Percentiles rank a stretch among this genome's conserved stretches.
Conservation (phyloP, 2,888 invertebrate species). For the Zhengitettix transpicula region DNA sequence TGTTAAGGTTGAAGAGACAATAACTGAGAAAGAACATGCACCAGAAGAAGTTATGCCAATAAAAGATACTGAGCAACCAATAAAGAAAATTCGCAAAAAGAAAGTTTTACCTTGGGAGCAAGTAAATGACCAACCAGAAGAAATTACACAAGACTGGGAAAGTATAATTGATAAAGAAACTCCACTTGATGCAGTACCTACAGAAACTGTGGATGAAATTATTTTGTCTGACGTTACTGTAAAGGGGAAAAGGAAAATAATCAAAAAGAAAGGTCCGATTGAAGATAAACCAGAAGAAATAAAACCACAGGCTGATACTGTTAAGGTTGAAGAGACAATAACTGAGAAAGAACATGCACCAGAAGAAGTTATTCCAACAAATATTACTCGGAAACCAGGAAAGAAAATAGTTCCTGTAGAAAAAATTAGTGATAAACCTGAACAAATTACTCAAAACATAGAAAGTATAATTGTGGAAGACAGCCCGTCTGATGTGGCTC, state of each 20-base stretch:
- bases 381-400: conserved; percentile 19
- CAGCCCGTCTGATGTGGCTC: too few relatives aligned
- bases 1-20: conserved; percentile 5
- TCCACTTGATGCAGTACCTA: conserved; percentile 1
- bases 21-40: conserved; percentile 1
- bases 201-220: not conserved
- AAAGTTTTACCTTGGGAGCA: too few relatives aligned
- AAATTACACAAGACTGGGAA: not conserved
- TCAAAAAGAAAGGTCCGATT: not conserved
- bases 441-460: conserved; percentile 1
- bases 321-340: conserved; percentile 4
- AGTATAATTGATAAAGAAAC: not conserved
- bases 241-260: not conserved
- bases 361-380: conserved; percentile 13
- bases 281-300: not conserved
- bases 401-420: conserved; percentile 14
- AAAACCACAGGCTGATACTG: conserved; percentile 1
- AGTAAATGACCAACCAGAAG: too few relatives aligned
- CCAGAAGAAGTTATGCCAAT: conserved; percentile 9
- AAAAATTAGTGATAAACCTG: conserved; percentile 11
- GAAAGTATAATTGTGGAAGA: too few relatives aligned
- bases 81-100: conserved; percentile 15
- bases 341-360: conserved; percentile 2
- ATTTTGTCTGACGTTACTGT: not conserved
- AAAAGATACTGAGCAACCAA: conserved; percentile 18